Evolutionary conservation across 2,888 invertebrate species (phyloP).

Genomic region (Cordilura impudica): DNA sequence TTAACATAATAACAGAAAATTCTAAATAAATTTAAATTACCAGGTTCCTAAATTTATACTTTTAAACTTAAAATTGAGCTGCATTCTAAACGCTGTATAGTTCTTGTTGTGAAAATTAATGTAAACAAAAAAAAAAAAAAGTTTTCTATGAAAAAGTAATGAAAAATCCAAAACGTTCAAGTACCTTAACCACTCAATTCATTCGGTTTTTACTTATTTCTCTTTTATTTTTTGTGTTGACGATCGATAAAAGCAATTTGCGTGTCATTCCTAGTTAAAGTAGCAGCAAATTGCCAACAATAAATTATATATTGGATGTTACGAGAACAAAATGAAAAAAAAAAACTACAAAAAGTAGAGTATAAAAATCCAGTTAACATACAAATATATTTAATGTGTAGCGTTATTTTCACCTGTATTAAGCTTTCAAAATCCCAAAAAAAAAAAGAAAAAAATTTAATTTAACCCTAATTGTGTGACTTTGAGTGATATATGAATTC

Average conservation of each 20-base stretch:
- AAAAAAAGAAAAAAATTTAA: too few relatives aligned
- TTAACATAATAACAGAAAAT: too few relatives aligned
- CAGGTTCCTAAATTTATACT: too few relatives aligned
- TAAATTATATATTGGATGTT: conserved; percentile 38
- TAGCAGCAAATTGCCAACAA: conserved; percentile 52
- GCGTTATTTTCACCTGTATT: too few relatives aligned
- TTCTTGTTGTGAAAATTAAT: not conserved
- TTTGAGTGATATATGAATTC: too few relatives aligned
- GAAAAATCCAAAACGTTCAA: conserved; percentile 38
- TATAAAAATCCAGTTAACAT: not conserved
- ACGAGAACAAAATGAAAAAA: not conserved
- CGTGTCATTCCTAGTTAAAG: conserved; percentile 56
- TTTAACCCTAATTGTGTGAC: too few relatives aligned
- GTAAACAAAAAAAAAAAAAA: not conserved
- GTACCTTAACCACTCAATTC: conserved; percentile 33
- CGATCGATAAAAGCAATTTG: conserved; percentile 60
- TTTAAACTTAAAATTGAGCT: too few relatives aligned
- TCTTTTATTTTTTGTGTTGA: not conserved
- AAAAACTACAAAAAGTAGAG: not conserved
- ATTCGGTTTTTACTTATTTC: not conserved
- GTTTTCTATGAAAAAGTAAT: conserved; percentile 15
- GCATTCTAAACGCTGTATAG: too few relatives aligned
- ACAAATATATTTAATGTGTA: not conserved
- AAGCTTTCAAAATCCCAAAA: too few relatives aligned
- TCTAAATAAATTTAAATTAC: too few relatives aligned